These are phyloP conservation scores for Mesoclemmys tuberculata DNA, from an alignment of 2,113 vertebrate genomes.

Conservation along the genomic window DNA sequence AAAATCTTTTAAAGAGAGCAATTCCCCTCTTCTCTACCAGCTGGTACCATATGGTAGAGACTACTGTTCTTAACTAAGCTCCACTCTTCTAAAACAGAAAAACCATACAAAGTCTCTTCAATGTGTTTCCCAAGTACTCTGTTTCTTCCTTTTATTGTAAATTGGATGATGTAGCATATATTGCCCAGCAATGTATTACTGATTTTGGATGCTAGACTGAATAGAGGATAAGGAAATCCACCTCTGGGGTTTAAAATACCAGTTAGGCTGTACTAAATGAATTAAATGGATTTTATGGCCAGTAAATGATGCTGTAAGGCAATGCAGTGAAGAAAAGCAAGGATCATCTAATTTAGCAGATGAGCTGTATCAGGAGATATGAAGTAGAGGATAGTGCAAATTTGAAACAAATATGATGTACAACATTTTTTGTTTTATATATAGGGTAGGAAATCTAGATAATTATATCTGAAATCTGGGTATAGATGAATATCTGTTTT, in stretches of 20 bases:
- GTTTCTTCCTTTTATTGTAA: background rate
- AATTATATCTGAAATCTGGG: background rate
- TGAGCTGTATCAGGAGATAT: background rate
- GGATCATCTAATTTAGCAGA: background rate
- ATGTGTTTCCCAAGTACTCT: background rate
- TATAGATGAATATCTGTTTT: background rate
- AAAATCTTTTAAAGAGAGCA: background rate
- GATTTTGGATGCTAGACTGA: background rate
- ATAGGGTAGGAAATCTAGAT: background rate
- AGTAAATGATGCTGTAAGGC: background rate
- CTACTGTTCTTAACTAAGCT: background rate
- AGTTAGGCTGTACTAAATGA: background rate
- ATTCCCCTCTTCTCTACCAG: background rate
- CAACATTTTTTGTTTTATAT: background rate
- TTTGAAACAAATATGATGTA: background rate
- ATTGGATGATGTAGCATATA: accelerated
- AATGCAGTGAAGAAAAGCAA: background rate
- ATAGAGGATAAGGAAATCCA: background rate
- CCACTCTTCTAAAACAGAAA: background rate
- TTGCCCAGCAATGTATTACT: background rate
- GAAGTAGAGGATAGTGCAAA: background rate
- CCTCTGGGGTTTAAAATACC: background rate
- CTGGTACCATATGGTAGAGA: background rate
- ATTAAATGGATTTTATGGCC: background rate
- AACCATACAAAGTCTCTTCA: background rate